A percentile compares a stretch with the other conserved stretches of the same genome.
These are phyloP conservation scores for Acipenser oxyrinchus DNA, from an alignment of 2,797 vertebrate species.

Conservation along the genomic window DNA sequence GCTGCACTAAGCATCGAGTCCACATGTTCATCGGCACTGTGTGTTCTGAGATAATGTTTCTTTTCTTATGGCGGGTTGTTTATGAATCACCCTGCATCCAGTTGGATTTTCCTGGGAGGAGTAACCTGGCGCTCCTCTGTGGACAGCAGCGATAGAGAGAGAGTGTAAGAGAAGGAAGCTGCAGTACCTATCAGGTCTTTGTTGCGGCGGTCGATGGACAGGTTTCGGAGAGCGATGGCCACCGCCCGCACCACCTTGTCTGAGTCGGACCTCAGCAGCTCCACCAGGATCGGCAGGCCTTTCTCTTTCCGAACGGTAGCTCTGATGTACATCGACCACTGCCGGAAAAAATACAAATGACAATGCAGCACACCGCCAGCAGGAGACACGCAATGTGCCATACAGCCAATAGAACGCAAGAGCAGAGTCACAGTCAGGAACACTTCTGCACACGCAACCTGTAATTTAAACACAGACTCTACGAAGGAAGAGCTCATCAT, in stretches of 20 bases:
- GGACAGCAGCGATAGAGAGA: not conserved
- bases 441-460: not conserved
- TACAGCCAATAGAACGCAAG: not conserved
- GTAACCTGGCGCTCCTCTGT: no score
- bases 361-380: slow-evolving; percentile 5
- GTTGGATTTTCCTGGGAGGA: not conserved
- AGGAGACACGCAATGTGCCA: not conserved
- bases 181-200: slow-evolving; percentile 89
- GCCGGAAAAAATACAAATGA: slow-evolving; percentile 15
- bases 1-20: no score
- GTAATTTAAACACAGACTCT: no score
- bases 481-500: no score
- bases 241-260: slow-evolving; percentile 97
- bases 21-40: no score
- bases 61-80: no score
- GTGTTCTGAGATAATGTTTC: no score
- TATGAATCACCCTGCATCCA: no score
- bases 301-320: slow-evolving; percentile 94
- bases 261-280: slow-evolving; percentile 90
- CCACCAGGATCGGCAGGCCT: slow-evolving; percentile 90
- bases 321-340: slow-evolving; percentile 98
- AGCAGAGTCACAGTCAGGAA: not conserved
- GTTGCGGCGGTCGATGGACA: slow-evolving; percentile 93
- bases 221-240: slow-evolving; percentile 88
- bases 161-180: not conserved